These are phyloP conservation scores for Mesitornis unicolor DNA, from an alignment of 2,113 vertebrate genomes.

Conservation along the genomic window DNA sequence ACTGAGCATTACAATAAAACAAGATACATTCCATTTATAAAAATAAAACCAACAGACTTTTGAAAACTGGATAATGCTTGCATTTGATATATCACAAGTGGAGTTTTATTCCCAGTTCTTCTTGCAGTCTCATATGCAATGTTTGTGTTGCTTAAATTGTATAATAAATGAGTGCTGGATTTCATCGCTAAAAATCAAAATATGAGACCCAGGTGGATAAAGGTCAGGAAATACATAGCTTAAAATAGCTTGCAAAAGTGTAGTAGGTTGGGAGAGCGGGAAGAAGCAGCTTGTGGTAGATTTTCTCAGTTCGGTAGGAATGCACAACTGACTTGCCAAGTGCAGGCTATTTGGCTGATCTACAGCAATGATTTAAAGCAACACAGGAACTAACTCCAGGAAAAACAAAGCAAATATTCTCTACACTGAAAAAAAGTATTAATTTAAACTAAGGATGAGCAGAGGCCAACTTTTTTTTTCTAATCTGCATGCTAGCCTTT, in stretches of 20 bases:
- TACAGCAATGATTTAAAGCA: not conserved
- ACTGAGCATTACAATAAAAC: not conserved
- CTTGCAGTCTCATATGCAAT: not conserved
- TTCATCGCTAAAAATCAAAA: not conserved
- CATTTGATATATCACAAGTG: not conserved
- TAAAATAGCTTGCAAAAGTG: not conserved
- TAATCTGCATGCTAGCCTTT: not conserved
- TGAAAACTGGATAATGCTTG: not conserved
- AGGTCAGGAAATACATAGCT: not conserved
- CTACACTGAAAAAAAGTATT: not conserved
- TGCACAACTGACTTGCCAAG: not conserved
- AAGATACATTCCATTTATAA: slow-evolving; percentile 14
- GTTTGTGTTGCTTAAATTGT: not conserved
- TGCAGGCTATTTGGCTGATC: not conserved
- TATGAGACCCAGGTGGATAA: not conserved
- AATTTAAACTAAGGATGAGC: not conserved
- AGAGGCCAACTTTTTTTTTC: not conserved
- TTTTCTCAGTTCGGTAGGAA: not conserved
- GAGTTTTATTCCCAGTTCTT: not conserved
- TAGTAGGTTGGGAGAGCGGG: not conserved
- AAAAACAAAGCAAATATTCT: not conserved
- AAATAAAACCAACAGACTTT: not conserved
- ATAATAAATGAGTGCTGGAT: not conserved
- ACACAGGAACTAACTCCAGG: not conserved
- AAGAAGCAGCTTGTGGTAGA: not conserved